Evolutionary conservation across 2,113 vertebrate genomes (phyloP), one percentile per base, ranked within the genome.

Genomic region (Chiloscyllium plagiosum): DNA sequence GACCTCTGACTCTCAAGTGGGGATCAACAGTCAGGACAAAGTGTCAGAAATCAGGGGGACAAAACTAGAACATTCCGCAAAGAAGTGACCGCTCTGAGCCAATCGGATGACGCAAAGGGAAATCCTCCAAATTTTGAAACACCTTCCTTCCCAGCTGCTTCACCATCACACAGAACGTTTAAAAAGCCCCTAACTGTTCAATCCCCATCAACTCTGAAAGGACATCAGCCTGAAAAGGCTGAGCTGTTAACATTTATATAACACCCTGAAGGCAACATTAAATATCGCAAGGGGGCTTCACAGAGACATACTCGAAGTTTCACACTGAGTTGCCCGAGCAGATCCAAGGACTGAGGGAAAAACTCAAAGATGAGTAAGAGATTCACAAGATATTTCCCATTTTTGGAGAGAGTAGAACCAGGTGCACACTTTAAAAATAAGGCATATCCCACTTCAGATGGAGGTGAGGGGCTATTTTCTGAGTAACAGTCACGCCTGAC

Each of bases 1-100:
- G 12, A 61, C 12, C 56, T 12, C 56, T 61, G 56, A 61, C 56
- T 61, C 56, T 61, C 56, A 61, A 61, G 56, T 1, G 12, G 56
- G 56, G 12, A 61, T 61, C 56, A 61, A 61, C 10, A 61, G 7
- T 1, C 10, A 0, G 56, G 7, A 12, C 12, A 12, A 3, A 47
- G 17, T 15, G 6, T 19, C 3, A 42, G 56, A 56, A 56, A 56
- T 10, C 56, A 83, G 80, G 5, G 10, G 33, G 2, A 76, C 72
- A 76, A n/a, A n/a, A 37, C 15, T 0, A 1, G 6, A 22, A 20
- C 0, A 1, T 4, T 4, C 37, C n/a, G 0, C 37, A 20, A 17
- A 47, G 0, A 83, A 20, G 42, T 6, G 15, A 6, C 37, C 0
- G 4, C 15, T 2, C 37, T 47, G 17, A 83, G n/a, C 78, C 4